A percentile compares a stretch with the other conserved stretches of the same genome.
These are phyloP conservation scores for Nowickia ferox DNA, from an alignment of 2,888 invertebrate species.

Conservation along the genomic window DNA sequence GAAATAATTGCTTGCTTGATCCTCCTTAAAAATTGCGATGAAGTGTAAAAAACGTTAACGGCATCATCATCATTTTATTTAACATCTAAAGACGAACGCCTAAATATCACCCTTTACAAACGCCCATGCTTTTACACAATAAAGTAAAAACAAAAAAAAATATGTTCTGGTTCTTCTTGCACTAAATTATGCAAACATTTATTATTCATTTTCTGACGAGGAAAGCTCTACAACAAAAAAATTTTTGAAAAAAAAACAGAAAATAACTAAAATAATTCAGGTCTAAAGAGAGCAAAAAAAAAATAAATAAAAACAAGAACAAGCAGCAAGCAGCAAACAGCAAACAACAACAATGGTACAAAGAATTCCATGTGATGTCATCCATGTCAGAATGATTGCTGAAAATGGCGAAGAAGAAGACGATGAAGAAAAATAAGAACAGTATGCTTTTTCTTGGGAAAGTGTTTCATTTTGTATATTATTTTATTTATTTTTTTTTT, in stretches of 20 bases:
- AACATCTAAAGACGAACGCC: neutral
- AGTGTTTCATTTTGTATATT: slow-evolving; percentile 35
- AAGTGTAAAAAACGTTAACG: neutral
- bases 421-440: slow-evolving; percentile 32
- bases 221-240: slow-evolving; percentile 41
- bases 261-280: slow-evolving; percentile 42
- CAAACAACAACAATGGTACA: slow-evolving; percentile 37
- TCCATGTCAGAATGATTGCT: slow-evolving; percentile 57
- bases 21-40: too few species aligned
- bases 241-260: neutral
- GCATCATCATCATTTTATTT: neutral
- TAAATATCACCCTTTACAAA: slow-evolving; percentile 28
- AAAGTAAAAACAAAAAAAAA: slow-evolving; percentile 18
- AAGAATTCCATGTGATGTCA: slow-evolving; percentile 63
- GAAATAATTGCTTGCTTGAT: too few species aligned
- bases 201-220: slow-evolving; percentile 59
- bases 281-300: slow-evolving; percentile 45
- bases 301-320: slow-evolving; percentile 23
- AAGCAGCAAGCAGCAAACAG: neutral
- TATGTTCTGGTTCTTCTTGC: slow-evolving; percentile 47
- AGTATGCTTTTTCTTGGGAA: slow-evolving; percentile 58
- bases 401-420: slow-evolving; percentile 25
- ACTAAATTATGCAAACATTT: slow-evolving; percentile 66
- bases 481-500: slow-evolving; percentile 21
- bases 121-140: neutral